Conservation (phyloP, 2,113 vertebrate genomes). For the Neoarius graeffei region DNA sequence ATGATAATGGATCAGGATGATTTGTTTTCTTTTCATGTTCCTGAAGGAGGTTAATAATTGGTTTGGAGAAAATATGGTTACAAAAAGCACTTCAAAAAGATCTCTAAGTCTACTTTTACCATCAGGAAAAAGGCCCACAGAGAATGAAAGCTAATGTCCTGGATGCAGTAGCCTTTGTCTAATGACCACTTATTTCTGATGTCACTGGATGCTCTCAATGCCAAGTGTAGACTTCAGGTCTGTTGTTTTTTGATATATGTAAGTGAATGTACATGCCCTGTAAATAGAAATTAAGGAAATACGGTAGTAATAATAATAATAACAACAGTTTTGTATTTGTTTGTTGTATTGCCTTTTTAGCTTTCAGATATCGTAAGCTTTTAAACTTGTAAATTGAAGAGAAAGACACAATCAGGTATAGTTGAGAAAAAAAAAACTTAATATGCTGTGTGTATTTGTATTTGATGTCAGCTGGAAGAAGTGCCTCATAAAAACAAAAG, state of each 20-base stretch:
- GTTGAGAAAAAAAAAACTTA: conserved; percentile 7
- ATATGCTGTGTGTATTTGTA: background rate
- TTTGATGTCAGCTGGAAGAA: conserved; percentile 9
- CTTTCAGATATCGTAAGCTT: background rate
- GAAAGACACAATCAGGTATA: background rate
- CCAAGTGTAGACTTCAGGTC: background rate
- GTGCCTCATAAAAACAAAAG: conserved; percentile 13
- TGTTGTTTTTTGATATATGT: background rate
- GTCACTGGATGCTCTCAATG: conserved; percentile 6
- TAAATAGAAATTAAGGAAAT: background rate
- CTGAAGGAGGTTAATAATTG: conserved; percentile 13
- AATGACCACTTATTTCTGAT: conserved; percentile 34
- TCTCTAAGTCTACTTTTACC: background rate
- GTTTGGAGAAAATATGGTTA: conserved; percentile 23
- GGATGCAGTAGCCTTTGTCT: conserved; percentile 6
- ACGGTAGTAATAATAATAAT: too few relatives aligned
- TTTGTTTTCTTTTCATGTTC: conserved; percentile 25
- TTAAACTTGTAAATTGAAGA: background rate
- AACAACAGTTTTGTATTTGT: too few relatives aligned
- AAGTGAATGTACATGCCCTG: conserved; percentile 23
- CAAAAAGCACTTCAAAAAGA: conserved; percentile 41
- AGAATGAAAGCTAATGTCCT: conserved; percentile 33
- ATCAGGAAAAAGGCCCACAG: background rate
- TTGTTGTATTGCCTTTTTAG: background rate
- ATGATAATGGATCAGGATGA: conserved; percentile 36